Base-by-base conservation (phyloP, 1,140 invertebrate genomes). In the Macrosteles quadrilineatus region DNA sequence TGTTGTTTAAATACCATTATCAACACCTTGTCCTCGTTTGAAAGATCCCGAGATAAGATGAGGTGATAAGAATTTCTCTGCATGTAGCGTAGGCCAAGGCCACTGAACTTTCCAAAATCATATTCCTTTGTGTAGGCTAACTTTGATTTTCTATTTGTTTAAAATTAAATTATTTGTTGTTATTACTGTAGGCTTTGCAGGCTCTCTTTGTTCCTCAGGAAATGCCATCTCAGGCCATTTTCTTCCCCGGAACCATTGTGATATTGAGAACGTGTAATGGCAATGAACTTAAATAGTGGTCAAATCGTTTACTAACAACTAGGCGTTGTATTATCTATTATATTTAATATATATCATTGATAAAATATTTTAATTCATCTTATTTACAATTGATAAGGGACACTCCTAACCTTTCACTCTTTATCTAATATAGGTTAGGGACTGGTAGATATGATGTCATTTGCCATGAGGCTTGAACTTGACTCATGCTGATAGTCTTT, bases 41-140 rank as follows among this genome's bases (percentile, higher is more conserved):
- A 62, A 59, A 57, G 50, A 69, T 64, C 36, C 4, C 3, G 59
- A 69, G 68, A 69, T 69, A 69, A 69, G 68, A 69, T 69, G 57
- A 47, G 40, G 55, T 69, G 68, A 69, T 69, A 69, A 69, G 68
- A 64, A 36, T 63, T 69, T 59, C 25, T 29, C 45, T 69, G 40
- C 59, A 63, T 29, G 30, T 45, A 47, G 55, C 31, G 31, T 40
- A 69, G 68, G 68, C 68, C 68, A 69, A 69, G 68, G 68, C 68
- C 68, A 64, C 25, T 66, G 31, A 43, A 43, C 32, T 40, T 66
- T 66, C 40, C 2, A 66, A 45, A 66, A n/a, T n/a, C n/a, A n/a
- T n/a, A n/a, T n/a, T n/a, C n/a, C n/a, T n/a, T n/a, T n/a, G n/a
- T n/a, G n/a, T n/a, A n/a, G n/a, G n/a, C n/a, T n/a, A n/a, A n/a